Base-by-base conservation (phyloP, 2,888 invertebrate genomes). In the Eledona agricola region DNA sequence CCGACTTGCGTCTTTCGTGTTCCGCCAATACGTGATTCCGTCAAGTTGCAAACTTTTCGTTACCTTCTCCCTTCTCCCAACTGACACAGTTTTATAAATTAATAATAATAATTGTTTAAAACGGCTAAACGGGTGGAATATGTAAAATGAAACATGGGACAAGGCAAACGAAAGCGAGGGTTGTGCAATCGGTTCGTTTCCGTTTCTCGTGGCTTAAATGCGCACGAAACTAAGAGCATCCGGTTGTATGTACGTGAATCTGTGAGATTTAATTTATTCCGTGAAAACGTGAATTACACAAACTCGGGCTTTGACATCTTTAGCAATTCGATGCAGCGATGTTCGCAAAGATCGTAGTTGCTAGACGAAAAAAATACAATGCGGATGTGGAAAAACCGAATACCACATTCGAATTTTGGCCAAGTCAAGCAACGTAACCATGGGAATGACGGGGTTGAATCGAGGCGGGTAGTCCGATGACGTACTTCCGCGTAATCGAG, bases 401-500 rank as follows among this genome's bases (percentile, higher is more conserved):
- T n/a, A n/a, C n/a, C n/a, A n/a, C n/a, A n/a, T 19, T 34, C 7
- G 15, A 15, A 15, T 37, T 23, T 37, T 35, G 19, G 22, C 11
- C 22, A 35, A 19, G 42, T 29, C 34, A 19, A 34, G 28, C 2
- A 22, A 42, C 28, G 53, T 26, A 53, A 13, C 29, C 7, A 17
- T 7, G 17, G 26, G 28, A 15, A 31, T 31, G 45, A 28, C 26
- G 9, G 38, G 37, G 35, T 45, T 29, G 45, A 37, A 45, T 22
- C n/a, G 32, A 42, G 22, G 13, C 35, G 43, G 51, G 45, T 35
- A 13, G 51, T 16, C 38, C 52, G 38, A 52, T 46, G 46, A 52
- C 46, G 46, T 45, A 43, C 46, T 32, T 47, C 38, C 52, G 31
- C 35, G 47, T 47, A 49, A 42, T 47, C 38, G 47, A 53, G 40